Evolutionary conservation across 2,797 vertebrate genomes (phyloP), one percentile per base, ranked within the genome.

Genomic region (Delichon dasypus): DNA sequence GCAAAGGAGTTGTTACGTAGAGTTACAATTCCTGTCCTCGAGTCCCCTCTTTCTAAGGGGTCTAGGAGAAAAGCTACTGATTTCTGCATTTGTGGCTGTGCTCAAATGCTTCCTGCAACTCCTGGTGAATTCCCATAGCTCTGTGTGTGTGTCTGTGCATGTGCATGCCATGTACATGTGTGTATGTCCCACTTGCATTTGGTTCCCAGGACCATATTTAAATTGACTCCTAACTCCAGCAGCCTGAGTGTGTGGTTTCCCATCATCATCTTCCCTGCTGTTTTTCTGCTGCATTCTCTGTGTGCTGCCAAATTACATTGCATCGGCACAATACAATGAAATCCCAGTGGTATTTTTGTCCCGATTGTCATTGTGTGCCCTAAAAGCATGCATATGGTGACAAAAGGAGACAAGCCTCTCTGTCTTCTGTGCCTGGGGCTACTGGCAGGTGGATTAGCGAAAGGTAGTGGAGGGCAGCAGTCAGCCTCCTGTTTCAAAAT

Each of bases 291-390:
- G 36, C 50, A 65, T 89, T 93, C 80, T 93, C 86, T 95, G 87
- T 88, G 84, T 96, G 58, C 89, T 95, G 68, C 91, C 94, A 65
- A 85, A 90, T 94, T 77, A 71, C 88, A 85, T 93, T 68, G 61
- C 90, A 79, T 78, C 5, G 22, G 55, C 88, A 86, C 86, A 82
- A 85, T 88, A 85, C 82, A 85, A 62, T 76, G 88, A 95, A 97
- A 94, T 93, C 89, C 86, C 89, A 73, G 73, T 92, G 79, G 88
- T 91, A 48, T 93, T 97, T 96, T 86, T 89, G 83, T 90, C 85
- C 94, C 89, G 60, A 61, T 91, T 93, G 94, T 88, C 82, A 94
- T 64, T 94, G 84, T 85, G 76, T 92, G 84, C 76, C 85, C 91
- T 89, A 74, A 96, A 96, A 94, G 77, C 90, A 79, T 85, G 86